Base-by-base conservation (phyloP, 2,113 vertebrate species). In the Crotalus helleri region DNA sequence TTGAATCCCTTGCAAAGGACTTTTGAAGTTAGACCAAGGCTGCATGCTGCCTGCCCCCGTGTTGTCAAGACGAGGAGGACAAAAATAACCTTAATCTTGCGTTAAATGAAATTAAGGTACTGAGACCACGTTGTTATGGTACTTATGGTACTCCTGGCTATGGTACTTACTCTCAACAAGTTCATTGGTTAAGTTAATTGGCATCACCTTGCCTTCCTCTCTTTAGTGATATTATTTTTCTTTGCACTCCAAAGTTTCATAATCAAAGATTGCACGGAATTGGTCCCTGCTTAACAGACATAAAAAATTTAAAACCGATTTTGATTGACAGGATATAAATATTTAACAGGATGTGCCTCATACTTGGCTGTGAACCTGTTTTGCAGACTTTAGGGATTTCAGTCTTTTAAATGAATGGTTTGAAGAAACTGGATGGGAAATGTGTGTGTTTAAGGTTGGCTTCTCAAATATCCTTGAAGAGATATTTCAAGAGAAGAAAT, bases 171-270 rank as follows among this genome's bases (percentile, higher is more conserved):
- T 44, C 23, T 87, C 86, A 87, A 3, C 13, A 1, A 1, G 17
- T 54, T 87, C 5, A 17, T 51, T 51, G 49, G 49, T 51, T 51
- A 39, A 39, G 69, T 8, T 39, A 21, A 15, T 81, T 39, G 33
- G 58, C 49, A 13, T 92, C 24, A 46, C 10, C 69, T 94, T 92
- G 26, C 44, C 81, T 94, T 95, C 59, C 86, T 44, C 39, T 69
- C 94, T 89, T 91, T 15, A 91, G 51, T 93, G 0, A 26, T 95
- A 17, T 46, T 93, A 95, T 91, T 91, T 46, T 95, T 44, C 21
- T 19, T 92, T 54, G 54, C 44, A 51, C 49, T 39, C 85, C 17
- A 95, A 95, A 3, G 17, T 15, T 49, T 92, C 33, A 26, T 9
- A 0, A 5, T 12, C 21, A 5, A 29, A 0, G 8, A 54, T 86